Base-by-base conservation (phyloP, 2,797 vertebrate genomes). In the Sebastes jordani region DNA sequence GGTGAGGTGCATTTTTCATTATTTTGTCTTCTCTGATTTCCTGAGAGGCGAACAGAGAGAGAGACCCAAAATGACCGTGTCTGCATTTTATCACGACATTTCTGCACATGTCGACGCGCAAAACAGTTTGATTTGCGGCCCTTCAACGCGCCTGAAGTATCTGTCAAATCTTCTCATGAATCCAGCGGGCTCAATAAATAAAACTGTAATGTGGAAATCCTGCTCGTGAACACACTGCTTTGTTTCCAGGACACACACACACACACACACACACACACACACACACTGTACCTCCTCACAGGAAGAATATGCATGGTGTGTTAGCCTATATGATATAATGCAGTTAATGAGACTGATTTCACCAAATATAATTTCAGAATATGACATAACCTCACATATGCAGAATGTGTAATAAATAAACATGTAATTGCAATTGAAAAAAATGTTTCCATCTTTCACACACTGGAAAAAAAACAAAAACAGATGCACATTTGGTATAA, bases 131-230 rank as follows among this genome's bases (percentile, higher is more conserved):
- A 92, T 91, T 88, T 90, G 80, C 65, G 36, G 76, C 65, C 27
- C 63, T 58, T 49, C 52, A 71, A 68, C 38, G 55, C 55, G 16
- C 38, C 74, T 78, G 80, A 56, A 88, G 84, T 74, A 81, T 87
- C 78, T 84, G 84, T 87, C 81, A 81, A 64, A 86, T 84, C 58
- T 76, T 76, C 76, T 74, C 59, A 78, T 78, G 87, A 87, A 89
- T 87, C 84, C 81, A 62, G 11, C 46, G 70, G 74, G 83, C 71
- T 72, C 74, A 34, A 85, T 90, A 90, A 90, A 93, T 92, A 87
- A 87, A 84, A 74, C 32, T 74, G 64, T 82, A 75, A 89, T 86
- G 74, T 84, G 75, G 74, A 88, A 85, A 82, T 81, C 67, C 54
- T 80, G 25, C 16, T 71, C 72, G 27, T 56, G 78, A 83, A 52